Conservation (phyloP, 2,888 invertebrate species). For the Vesta saturnalis region DNA sequence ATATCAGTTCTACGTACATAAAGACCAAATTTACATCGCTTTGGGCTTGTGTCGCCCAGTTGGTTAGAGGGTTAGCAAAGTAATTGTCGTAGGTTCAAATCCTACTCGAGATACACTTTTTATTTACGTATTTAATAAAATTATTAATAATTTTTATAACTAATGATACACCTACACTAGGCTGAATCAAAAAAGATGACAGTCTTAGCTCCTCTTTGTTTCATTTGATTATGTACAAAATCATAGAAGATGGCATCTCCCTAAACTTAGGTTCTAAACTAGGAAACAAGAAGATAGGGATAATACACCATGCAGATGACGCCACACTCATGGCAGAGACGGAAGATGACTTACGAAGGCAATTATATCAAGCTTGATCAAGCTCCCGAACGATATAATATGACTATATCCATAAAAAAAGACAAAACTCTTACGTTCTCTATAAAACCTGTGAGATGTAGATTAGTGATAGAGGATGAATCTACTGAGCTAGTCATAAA, state of each 20-base stretch:
- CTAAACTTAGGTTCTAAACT: constrained; percentile 4
- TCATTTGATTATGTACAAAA: not conserved
- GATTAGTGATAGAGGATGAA: constrained; percentile 10
- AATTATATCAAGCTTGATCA: not conserved
- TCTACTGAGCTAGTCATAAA: too few relatives aligned
- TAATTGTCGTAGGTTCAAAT: too few relatives aligned
- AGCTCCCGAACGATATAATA: too few relatives aligned
- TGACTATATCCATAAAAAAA: constrained; percentile 14
- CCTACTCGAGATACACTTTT: too few relatives aligned
- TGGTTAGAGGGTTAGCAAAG: too few relatives aligned
- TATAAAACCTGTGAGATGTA: constrained; percentile 14
- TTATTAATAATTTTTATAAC: too few relatives aligned
- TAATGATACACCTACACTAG: constrained; percentile 3
- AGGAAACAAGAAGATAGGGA: not conserved
- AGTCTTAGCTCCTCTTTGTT: constrained; percentile 7
- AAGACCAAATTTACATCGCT: too few relatives aligned
- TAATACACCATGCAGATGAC: not conserved
- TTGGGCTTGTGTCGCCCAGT: too few relatives aligned
- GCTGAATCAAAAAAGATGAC: constrained; percentile 10
- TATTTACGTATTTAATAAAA: too few relatives aligned
- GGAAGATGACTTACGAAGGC: not conserved
- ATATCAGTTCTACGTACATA: too few relatives aligned
- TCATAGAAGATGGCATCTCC: too few relatives aligned
- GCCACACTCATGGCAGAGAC: not conserved
- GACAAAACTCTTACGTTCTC: constrained; percentile 22